Evolutionary conservation across 2,113 vertebrate species (phyloP).

Genomic region (Gadus macrocephalus): DNA sequence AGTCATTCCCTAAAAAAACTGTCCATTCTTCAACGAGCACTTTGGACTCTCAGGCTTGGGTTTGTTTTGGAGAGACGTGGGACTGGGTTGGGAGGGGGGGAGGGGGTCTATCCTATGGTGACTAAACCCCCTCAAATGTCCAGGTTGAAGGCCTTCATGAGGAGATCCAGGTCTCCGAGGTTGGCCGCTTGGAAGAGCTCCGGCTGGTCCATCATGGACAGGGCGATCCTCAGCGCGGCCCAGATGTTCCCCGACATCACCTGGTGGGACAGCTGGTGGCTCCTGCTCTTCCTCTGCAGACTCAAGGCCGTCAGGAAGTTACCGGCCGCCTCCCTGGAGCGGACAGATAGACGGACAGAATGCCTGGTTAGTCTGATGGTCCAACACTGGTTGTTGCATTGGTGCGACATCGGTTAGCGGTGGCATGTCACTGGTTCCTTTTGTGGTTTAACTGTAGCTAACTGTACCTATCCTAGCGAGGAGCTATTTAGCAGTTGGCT

Average conservation of each 20-base stretch:
- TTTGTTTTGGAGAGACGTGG: background rate
- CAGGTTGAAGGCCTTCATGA: constrained; percentile 92
- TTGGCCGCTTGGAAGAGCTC: constrained; percentile 98
- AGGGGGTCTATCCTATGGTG: background rate
- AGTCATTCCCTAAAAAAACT: constrained; percentile 22
- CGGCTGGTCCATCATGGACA: constrained; percentile 97
- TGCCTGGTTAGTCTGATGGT: background rate
- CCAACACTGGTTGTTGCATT: no score
- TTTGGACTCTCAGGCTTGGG: constrained; percentile 67
- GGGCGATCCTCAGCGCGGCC: constrained; percentile 92
- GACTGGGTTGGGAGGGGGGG: constrained; percentile 21
- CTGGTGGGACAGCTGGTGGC: constrained; percentile 88
- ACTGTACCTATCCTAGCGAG: no score
- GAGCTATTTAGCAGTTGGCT: no score
- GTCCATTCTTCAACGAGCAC: constrained; percentile 40
- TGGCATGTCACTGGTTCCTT: no score
- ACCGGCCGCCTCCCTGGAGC: constrained; percentile 89
- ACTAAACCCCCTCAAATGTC: constrained; percentile 74
- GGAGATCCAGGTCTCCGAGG: constrained; percentile 92
- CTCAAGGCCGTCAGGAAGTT: constrained; percentile 96
- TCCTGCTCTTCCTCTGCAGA: constrained; percentile 93
- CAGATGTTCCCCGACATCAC: constrained; percentile 97
- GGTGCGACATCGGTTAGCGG: no score
- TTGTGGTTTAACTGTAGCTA: no score
- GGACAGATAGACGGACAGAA: constrained; percentile 12